phyloP scores from a whole-genome alignment of 2,888 invertebrate genomes.

The Diaphora mendica region DNA sequence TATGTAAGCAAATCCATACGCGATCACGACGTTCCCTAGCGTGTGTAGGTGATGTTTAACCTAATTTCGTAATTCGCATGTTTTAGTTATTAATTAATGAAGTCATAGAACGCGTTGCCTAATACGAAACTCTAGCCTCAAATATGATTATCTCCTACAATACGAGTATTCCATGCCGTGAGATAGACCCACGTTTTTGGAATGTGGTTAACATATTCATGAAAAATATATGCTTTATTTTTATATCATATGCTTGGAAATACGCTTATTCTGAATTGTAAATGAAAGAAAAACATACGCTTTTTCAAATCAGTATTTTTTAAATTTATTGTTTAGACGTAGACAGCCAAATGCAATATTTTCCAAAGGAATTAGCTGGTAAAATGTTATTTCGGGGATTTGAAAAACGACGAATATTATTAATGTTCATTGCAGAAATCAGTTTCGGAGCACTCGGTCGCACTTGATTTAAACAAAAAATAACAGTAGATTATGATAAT shows the following conservation, averaged over 20 bases:
- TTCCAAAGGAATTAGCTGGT: neutral
- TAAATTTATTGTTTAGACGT: neutral
- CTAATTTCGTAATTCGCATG: constrained; percentile 51
- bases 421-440: neutral
- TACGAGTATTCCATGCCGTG: constrained; percentile 11
- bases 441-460: neutral
- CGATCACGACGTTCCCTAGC: constrained; percentile 49
- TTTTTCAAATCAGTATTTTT: neutral
- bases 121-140: constrained; percentile 29
- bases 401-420: neutral
- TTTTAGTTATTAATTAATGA: constrained; percentile 54
- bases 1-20: constrained; percentile 54
- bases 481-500: neutral
- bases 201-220: neutral
- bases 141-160: constrained; percentile 22
- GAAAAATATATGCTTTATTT: constrained; percentile 5
- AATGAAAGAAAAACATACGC: neutral
- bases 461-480: neutral
- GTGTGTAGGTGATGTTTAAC: constrained; percentile 47
- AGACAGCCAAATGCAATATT: neutral
- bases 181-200: neutral
- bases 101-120: constrained; percentile 40
- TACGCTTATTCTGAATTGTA: neutral
- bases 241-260: neutral
- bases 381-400: neutral